Evolutionary conservation across 37 sponge, comb jelly and placozoan species (phyloP).

Genomic region (Axinella damicornis): DNA sequence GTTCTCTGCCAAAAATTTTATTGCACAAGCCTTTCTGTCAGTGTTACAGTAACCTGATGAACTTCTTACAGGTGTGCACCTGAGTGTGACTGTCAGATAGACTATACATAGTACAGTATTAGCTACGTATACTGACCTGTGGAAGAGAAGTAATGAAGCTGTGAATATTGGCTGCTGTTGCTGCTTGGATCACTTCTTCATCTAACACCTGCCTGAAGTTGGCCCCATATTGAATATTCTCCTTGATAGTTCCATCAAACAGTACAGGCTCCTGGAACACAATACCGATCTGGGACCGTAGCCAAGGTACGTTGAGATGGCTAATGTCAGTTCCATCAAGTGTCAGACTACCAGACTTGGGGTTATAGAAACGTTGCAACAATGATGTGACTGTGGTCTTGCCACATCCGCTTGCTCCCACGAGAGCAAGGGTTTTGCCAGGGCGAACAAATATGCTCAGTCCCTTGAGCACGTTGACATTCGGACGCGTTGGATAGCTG

Average conservation of each 20-base stretch:
- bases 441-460: conserved; percentile 61
- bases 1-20: no score
- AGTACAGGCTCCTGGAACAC: conserved; percentile 93
- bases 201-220: conserved; percentile 60
- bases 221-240: conserved; percentile 92
- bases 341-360: conserved; percentile 38
- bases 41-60: no score
- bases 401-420: conserved; percentile 97
- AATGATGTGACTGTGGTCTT: conserved; percentile 96
- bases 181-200: conserved; percentile 81
- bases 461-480: conserved; percentile 67
- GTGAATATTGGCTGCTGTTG: conserved; percentile 90
- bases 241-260: conserved; percentile 85
- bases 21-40: no score
- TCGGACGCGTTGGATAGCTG: conserved; percentile 81
- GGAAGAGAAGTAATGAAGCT: conserved; percentile 80
- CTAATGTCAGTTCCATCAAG: conserved; percentile 47
- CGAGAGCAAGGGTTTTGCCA: conserved; percentile 89
- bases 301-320: conserved; percentile 72
- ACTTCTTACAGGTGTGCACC: no score
- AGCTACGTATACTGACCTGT: conserved; percentile 62
- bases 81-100: no score
- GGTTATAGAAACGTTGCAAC: conserved; percentile 88
- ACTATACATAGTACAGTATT: no score
- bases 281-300: conserved; percentile 85